Base-by-base conservation (phyloP, 2,888 invertebrate genomes). In the Scaeva pyrastri region DNA sequence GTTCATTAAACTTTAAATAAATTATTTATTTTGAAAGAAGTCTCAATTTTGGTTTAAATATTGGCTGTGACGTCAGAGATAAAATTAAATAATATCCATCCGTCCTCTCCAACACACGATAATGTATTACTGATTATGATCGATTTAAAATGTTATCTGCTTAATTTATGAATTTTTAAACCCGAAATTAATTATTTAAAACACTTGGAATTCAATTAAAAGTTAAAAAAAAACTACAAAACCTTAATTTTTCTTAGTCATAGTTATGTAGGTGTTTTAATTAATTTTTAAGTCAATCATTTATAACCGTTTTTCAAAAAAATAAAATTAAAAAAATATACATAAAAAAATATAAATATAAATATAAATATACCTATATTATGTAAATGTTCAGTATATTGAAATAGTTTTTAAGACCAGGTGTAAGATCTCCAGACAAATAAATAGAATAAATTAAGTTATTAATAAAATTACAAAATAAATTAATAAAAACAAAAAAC, bases 371-470 rank as follows among this genome's bases (percentile, higher is more conserved):
- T 11, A 36, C 26, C 19, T 6, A 14, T 21, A 21, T n/a, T 26
- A 52, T 52, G 52, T 52, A 52, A 14, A 52, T 52, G 52, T 52
- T 52, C 52, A 52, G 6, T 52, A 75, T 75, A 75, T 43, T 73
- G 68, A 66, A 60, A 14, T 80, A 85, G 68, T 14, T 52, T 21
- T n/a, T 85, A 85, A 80, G 80, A 48, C 85, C 85, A 85, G 85
- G 70, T 86, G 81, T 86, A 86, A 86, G 86, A 86, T 86, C 86
- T 86, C 79, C 86, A 82, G 86, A 86, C 86, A 86, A 86, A 86
- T 86, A 86, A 86, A 86, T 86, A 86, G 86, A 86, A 58, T 85
- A 77, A 77, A 83, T 77, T 43, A 43, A 48, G 41, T 64, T 58
- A 68, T 31, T 31, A 31, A 31, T 52, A 52, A 66, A 75, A n/a